These are phyloP conservation scores for Phacellophora camtschatica DNA, from an alignment of 30 jellyfish, hydroid and myxozoan species.

Conservation along the genomic window DNA sequence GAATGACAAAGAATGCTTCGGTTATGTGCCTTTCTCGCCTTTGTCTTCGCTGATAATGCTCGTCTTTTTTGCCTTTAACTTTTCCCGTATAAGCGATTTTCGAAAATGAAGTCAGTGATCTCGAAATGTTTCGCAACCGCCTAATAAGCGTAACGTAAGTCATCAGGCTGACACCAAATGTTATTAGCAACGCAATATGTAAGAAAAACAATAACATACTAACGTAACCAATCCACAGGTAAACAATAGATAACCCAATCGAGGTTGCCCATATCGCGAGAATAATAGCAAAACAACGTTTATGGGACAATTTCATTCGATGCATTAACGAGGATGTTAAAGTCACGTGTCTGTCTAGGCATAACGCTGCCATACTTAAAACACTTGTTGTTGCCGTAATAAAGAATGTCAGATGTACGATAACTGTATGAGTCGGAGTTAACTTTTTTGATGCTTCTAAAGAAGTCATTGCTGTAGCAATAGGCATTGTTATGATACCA, in stretches of 20 bases:
- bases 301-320: constrained; percentile 30
- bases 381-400: constrained; percentile 85
- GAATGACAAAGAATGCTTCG: constrained; percentile 44
- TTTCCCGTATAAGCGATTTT: background rate
- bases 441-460: constrained; percentile 59
- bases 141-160: constrained; percentile 51
- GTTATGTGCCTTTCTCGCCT: constrained; percentile 52
- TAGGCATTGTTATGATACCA: constrained; percentile 81
- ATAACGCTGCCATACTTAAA: constrained; percentile 72
- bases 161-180: constrained; percentile 60
- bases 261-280: constrained; percentile 70
- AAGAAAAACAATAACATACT: constrained; percentile 55
- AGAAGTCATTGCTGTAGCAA: constrained; percentile 55
- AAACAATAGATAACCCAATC: constrained; percentile 49
- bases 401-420: constrained; percentile 71
- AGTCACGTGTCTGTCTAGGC: constrained; percentile 82
- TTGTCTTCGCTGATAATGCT: background rate
- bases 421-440: background rate
- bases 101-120: background rate
- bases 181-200: constrained; percentile 47
- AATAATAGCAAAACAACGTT: constrained; percentile 39
- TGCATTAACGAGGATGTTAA: constrained; percentile 43
- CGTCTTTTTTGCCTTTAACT: background rate
- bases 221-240: constrained; percentile 70
- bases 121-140: background rate